Percentiles rank a stretch among this genome's conserved stretches.
phyloP scores from a whole-genome alignment of 2,888 invertebrate species.

The Lasioglossum zephyrum region DNA sequence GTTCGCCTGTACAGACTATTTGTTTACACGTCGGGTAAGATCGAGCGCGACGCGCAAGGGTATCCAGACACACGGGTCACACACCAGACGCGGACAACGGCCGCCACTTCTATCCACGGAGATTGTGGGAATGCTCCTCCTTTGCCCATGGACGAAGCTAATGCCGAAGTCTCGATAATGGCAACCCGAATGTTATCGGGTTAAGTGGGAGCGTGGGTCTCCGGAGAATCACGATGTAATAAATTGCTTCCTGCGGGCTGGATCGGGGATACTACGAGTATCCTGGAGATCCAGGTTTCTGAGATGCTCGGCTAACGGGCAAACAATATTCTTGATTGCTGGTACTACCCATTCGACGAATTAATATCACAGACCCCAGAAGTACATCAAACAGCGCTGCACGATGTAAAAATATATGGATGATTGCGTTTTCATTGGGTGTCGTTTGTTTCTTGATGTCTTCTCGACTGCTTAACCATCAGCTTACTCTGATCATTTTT shows the following conservation, averaged over 20 bases:
- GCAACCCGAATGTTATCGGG: slow-evolving; percentile 49
- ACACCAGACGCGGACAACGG: slow-evolving; percentile 15
- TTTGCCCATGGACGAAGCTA: slow-evolving; percentile 3
- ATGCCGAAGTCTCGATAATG: slow-evolving; percentile 34
- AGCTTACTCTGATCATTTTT: neutral
- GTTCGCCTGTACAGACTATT: slow-evolving; percentile 43
- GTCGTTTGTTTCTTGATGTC: neutral
- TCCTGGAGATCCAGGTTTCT: neutral
- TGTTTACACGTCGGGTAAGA: slow-evolving; percentile 39
- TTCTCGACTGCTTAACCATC: neutral
- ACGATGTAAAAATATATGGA: neutral
- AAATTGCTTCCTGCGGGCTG: slow-evolving; percentile 40
- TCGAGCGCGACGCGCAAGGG: neutral
- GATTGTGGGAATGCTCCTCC: slow-evolving; percentile 22
- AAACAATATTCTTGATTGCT: neutral
- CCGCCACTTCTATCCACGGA: neutral
- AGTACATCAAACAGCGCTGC: neutral
- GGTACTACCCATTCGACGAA: neutral
- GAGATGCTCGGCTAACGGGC: neutral
- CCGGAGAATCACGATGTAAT: slow-evolving; percentile 47
- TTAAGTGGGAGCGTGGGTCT: slow-evolving; percentile 35
- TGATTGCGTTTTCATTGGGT: neutral
- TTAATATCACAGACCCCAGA: neutral
- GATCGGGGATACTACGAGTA: slow-evolving; percentile 15
- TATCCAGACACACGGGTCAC: slow-evolving; percentile 22